Evolutionary conservation across 2,888 invertebrate species (phyloP).

Genomic region (Unio pictorum): DNA sequence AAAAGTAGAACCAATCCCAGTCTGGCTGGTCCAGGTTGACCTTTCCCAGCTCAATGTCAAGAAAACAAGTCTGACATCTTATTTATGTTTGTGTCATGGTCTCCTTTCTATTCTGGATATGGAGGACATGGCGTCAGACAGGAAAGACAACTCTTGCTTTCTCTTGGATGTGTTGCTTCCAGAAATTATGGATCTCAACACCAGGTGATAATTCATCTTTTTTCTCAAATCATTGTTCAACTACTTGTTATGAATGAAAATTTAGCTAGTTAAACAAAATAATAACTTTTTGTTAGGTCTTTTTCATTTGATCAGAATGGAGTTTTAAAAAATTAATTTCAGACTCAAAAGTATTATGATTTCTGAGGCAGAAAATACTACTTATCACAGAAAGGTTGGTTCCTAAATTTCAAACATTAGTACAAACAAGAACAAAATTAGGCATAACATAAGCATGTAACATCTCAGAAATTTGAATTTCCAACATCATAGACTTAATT

Average conservation of each 20-base stretch:
- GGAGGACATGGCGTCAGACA: constrained; percentile 22
- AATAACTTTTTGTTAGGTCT: too few relatives aligned
- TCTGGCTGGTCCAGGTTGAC: constrained; percentile 22
- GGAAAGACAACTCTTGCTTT: constrained; percentile 18
- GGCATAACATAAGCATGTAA: too few relatives aligned
- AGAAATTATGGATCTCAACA: constrained; percentile 27
- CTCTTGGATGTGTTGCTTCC: constrained; percentile 31
- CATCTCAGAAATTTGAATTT: too few relatives aligned
- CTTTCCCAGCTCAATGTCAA: constrained; percentile 13
- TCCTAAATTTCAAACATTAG: too few relatives aligned
- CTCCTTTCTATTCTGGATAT: constrained; percentile 41
- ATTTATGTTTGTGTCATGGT: constrained; percentile 47
- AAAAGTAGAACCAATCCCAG: constrained; percentile 2
- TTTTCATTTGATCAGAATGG: too few relatives aligned
- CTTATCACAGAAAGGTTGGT: too few relatives aligned
- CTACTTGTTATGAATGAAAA: constrained; percentile 9
- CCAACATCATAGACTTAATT: too few relatives aligned
- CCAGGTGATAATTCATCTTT: constrained; percentile 14
- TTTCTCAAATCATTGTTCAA: neutral
- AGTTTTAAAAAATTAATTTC: too few relatives aligned
- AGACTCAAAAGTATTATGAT: too few relatives aligned
- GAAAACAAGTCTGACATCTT: constrained; percentile 31
- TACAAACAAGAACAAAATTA: too few relatives aligned
- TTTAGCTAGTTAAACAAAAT: too few relatives aligned
- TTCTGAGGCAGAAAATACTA: too few relatives aligned